Evolutionary conservation across 2,113 vertebrate species (phyloP).

Genomic region (Gadus chalcogrammus): DNA sequence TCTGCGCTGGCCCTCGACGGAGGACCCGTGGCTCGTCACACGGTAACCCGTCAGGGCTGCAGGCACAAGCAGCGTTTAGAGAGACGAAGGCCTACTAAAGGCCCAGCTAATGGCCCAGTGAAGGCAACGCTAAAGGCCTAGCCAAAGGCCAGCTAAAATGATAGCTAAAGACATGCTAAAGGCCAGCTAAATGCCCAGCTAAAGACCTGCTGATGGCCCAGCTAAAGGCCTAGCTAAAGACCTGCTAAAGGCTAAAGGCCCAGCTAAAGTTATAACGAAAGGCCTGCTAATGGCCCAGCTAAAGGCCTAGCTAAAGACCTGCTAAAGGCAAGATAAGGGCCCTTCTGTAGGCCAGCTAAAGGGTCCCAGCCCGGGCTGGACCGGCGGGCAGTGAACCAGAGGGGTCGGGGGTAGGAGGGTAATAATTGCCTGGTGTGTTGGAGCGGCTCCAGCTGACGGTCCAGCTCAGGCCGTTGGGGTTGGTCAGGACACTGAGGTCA

Average conservation of each 20-base stretch:
- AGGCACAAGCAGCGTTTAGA: not conserved
- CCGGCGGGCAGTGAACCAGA: conserved; percentile 2
- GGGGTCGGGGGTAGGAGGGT: conserved; percentile 46
- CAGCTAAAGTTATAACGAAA: too few relatives aligned
- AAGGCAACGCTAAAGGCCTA: too few relatives aligned
- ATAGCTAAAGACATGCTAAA: too few relatives aligned
- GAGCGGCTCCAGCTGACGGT: conserved; percentile 84
- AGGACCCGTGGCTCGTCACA: conserved; percentile 77
- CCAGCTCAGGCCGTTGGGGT: conserved; percentile 79
- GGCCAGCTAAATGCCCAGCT: too few relatives aligned
- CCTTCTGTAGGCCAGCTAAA: not conserved
- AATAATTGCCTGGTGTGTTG: conserved; percentile 86
- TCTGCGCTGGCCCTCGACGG: conserved; percentile 80
- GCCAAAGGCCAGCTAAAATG: not conserved
- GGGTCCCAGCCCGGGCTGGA: conserved; percentile 47
- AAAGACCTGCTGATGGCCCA: too few relatives aligned
- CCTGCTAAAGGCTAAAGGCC: too few relatives aligned
- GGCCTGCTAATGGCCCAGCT: too few relatives aligned
- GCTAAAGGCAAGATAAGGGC: too few relatives aligned
- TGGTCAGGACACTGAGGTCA: conserved; percentile 79
- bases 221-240: too few relatives aligned
- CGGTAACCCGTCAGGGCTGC: conserved; percentile 88
- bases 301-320: too few relatives aligned
- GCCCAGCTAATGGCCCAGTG: too few relatives aligned
- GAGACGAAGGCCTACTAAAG: too few relatives aligned